A percentile compares a stretch with the other conserved stretches of the same genome.
phyloP scores from a whole-genome alignment of 1,140 invertebrate species.

The Penaeus chinensis region DNA sequence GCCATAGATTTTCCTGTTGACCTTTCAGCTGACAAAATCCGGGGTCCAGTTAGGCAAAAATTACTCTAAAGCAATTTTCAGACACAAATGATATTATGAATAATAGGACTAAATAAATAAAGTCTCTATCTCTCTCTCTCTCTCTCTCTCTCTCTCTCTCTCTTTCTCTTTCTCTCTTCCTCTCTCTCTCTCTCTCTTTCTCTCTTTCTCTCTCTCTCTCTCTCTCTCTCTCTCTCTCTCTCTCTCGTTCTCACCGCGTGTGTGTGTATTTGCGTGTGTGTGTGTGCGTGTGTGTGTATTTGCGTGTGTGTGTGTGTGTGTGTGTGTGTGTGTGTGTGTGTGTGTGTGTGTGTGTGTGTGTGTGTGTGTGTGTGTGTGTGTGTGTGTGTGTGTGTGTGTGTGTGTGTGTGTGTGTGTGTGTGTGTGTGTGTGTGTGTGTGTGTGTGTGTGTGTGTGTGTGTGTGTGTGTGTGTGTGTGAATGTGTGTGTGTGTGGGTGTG shows the following conservation, averaged over 20 bases:
- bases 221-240: background rate
- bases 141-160: background rate
- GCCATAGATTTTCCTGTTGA: too few species aligned
- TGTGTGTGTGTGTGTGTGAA: background rate
- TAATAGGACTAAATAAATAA: too few species aligned
- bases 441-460: too few species aligned
- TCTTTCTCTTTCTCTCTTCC: background rate
- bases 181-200: background rate
- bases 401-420: background rate
- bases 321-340: background rate
- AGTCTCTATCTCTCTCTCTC: background rate
- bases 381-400: background rate
- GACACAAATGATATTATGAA: too few species aligned
- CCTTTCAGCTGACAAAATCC: too few species aligned
- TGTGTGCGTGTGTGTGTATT: too few species aligned
- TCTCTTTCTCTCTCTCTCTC: too few species aligned
- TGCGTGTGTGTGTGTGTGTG: too few species aligned
- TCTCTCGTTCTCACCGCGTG: background rate
- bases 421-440: background rate
- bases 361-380: too few species aligned
- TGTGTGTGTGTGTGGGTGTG: background rate
- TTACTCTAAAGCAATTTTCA: too few species aligned
- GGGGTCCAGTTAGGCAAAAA: too few species aligned
- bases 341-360: background rate
- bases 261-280: background rate